Evolutionary conservation across 2,797 vertebrate genomes (phyloP).

Genomic region (Bucorvus abyssinicus): DNA sequence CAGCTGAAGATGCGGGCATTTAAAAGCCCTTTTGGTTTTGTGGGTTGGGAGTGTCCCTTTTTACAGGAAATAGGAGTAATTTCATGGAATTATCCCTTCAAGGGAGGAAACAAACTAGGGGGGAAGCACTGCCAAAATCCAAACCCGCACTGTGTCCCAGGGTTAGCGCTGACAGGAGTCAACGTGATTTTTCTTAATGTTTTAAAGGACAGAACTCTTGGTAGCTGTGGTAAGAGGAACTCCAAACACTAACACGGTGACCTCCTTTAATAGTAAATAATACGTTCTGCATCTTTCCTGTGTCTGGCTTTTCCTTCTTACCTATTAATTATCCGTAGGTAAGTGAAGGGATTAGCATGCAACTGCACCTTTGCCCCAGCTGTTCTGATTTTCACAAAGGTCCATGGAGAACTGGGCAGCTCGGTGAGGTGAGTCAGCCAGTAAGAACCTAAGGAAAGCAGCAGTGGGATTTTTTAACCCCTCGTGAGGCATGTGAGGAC

Average conservation of each 20-base stretch:
- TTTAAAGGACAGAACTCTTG: not conserved
- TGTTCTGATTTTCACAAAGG: constrained; percentile 23
- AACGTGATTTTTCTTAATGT: not conserved
- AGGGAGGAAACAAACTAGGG: not conserved
- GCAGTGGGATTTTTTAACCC: not conserved
- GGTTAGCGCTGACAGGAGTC: not conserved
- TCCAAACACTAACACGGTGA: not conserved
- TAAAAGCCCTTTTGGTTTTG: not conserved
- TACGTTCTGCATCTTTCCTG: constrained; percentile 13
- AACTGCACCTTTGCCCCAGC: constrained; percentile 44
- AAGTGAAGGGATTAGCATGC: constrained; percentile 45
- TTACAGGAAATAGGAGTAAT: not conserved
- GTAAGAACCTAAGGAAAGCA: not conserved
- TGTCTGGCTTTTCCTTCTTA: constrained; percentile 26
- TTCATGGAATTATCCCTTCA: not conserved
- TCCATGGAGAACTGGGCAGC: not conserved
- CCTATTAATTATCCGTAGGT: constrained; percentile 50
- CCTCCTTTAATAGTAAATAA: constrained; percentile 50
- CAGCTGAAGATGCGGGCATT: not conserved
- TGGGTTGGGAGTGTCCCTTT: not conserved
- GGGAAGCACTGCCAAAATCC: not conserved
- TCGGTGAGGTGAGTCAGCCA: not conserved
- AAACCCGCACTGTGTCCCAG: not conserved
- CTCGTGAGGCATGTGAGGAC: accelerated
- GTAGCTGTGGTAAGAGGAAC: not conserved